Conservation (phyloP, 1,140 invertebrate genomes). For the Pachypsylla venusta region DNA sequence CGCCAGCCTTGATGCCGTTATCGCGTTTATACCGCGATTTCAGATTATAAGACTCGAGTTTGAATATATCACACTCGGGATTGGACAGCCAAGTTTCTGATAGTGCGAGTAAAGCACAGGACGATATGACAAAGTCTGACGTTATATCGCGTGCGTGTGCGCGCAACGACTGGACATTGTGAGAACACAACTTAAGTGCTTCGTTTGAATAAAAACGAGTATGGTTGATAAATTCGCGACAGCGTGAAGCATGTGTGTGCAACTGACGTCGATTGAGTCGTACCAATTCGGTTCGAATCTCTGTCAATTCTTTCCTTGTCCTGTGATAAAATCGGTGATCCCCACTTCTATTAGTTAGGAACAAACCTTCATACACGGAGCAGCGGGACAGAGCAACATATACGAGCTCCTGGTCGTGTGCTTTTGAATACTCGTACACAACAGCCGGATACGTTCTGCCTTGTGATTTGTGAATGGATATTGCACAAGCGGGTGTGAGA, state of each 20-base stretch:
- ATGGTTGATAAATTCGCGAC: background rate
- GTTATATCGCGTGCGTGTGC: constrained; percentile 2
- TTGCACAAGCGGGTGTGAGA: constrained; percentile 22
- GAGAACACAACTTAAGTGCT: constrained; percentile 2
- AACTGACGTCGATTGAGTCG: background rate
- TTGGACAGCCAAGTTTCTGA: constrained; percentile 10
- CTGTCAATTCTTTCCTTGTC: constrained; percentile 2
- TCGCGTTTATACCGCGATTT: background rate
- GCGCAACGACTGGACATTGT: background rate
- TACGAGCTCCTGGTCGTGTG: constrained; percentile 23
- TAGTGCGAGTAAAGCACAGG: background rate
- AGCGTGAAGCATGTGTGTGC: constrained; percentile 1
- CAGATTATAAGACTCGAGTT: background rate
- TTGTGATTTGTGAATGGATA: constrained; percentile 28
- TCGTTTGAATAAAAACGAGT: background rate
- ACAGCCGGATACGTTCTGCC: constrained; percentile 27
- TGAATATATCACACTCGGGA: background rate
- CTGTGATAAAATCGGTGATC: constrained; percentile 19
- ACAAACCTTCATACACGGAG: constrained; percentile 24
- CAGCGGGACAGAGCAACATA: constrained; percentile 28
- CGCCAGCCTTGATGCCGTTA: constrained; percentile 13
- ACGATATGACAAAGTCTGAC: constrained; percentile 9
- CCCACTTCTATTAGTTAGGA: constrained; percentile 20
- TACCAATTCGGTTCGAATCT: constrained; percentile 11
- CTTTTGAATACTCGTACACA: constrained; percentile 26